Conservation (phyloP, 2,888 invertebrate genomes). For the Drosophila greeni region DNA sequence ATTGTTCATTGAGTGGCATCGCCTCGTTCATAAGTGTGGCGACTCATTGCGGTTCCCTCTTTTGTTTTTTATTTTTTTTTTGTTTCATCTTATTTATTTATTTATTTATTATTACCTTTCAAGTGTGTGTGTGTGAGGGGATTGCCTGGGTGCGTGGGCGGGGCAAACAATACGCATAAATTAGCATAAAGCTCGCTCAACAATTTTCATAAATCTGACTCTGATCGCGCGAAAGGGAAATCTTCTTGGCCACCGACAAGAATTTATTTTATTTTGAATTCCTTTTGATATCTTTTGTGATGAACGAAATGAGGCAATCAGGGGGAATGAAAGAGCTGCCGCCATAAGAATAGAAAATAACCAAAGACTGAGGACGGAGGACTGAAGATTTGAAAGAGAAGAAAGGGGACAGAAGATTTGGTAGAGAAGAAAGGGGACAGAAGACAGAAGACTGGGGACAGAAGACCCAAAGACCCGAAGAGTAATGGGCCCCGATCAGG, state of each 20-base stretch:
- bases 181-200: slow-evolving; percentile 63
- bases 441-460: neutral
- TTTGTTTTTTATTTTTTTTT: no score
- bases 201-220: slow-evolving; percentile 62
- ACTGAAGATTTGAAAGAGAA: no score
- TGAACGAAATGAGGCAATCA: slow-evolving; percentile 42
- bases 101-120: slow-evolving; percentile 5
- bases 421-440: no score
- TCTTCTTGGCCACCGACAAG: neutral
- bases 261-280: slow-evolving; percentile 37
- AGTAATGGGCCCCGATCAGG: slow-evolving; percentile 42
- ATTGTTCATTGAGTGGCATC: slow-evolving; percentile 48
- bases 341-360: slow-evolving; percentile 1
- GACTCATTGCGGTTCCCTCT: slow-evolving; percentile 28
- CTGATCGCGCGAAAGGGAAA: slow-evolving; percentile 29
- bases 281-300: slow-evolving; percentile 39
- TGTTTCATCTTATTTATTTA: slow-evolving; percentile 6
- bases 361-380: neutral
- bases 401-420: neutral
- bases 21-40: slow-evolving; percentile 28
- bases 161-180: slow-evolving; percentile 62
- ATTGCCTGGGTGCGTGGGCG: slow-evolving; percentile 35
- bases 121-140: neutral
- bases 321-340: slow-evolving; percentile 20
- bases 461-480: slow-evolving; percentile 16